Conservation (phyloP, 2,888 invertebrate species). For the Scaptomyza parva region DNA sequence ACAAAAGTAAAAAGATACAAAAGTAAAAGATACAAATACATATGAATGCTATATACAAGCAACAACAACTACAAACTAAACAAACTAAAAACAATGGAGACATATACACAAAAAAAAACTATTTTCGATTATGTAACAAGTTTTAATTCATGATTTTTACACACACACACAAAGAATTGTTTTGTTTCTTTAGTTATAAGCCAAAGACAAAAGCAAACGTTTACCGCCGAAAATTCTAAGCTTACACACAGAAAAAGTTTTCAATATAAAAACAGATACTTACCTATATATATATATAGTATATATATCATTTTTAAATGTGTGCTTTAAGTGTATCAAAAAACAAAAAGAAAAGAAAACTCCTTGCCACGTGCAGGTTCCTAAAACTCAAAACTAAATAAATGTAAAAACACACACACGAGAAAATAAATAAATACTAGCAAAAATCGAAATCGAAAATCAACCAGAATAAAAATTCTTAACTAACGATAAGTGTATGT, state of each 20-base stretch:
- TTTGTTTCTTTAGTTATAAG: constrained; percentile 38
- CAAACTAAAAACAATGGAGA: constrained; percentile 24
- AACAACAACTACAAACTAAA: constrained; percentile 16
- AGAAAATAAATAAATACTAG: constrained; percentile 3
- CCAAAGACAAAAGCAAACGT: constrained; percentile 54
- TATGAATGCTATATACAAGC: constrained; percentile 63
- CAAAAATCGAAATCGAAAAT: constrained; percentile 31
- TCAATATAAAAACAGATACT: constrained; percentile 16
- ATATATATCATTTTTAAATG: constrained; percentile 44
- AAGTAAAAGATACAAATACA: constrained; percentile 45
- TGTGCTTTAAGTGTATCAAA: constrained; percentile 52
- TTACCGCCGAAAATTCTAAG: constrained; percentile 52
- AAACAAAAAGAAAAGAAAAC: constrained; percentile 43
- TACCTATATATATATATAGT: constrained; percentile 2
- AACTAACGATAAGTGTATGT: constrained; percentile 51
- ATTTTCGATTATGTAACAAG: constrained; percentile 65
- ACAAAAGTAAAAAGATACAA: constrained; percentile 30
- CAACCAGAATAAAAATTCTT: constrained; percentile 20
- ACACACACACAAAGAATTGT: constrained; percentile 14
- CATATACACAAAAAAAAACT: constrained; percentile 35
- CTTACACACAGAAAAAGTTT: constrained; percentile 35
- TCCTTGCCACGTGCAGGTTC: constrained; percentile 69
- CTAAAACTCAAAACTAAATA: constrained; percentile 48
- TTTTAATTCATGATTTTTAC: constrained; percentile 43
- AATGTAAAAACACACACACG: constrained; percentile 10